Base-by-base conservation (phyloP, 1,140 invertebrate genomes). In the Akabosia matsudoensis region DNA sequence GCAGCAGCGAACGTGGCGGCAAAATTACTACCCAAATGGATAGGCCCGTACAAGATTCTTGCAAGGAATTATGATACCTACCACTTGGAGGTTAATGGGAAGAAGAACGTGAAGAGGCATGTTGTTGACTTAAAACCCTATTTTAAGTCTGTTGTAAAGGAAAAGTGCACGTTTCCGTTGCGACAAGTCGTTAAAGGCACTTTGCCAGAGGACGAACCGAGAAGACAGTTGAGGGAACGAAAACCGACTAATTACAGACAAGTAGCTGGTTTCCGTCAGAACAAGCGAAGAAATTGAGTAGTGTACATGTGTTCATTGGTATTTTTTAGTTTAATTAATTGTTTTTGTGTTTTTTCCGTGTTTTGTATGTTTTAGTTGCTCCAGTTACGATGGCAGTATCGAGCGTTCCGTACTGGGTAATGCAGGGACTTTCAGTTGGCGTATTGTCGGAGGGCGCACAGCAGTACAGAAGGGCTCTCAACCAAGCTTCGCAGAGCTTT, bases 41-140 rank as follows among this genome's bases (percentile, higher is more conserved):
- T 72, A 37, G 70, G 70, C 22, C 70, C 70, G 16, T 37, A 2
- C 10, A 72, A 72, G 45, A 70, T 72, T 26, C 1, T 72, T 18
- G 4, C 10, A 45, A 72, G 28, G 24, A 72, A 45, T 18, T 14
- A 16, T 45, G 3, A 7, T 3, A 37, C 31, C 2, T 72, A 72
- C 33, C 18, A 26, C 4, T 18, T 72, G 3, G 70, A 72, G 13
- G 16, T 72, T 14, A 2, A 1, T 22, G n/a, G n/a, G 4, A 22
- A 28, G 4, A 16, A 37, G 4, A 37, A 4, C 24, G 33, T 34
- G 45, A 72, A 72, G 28, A 2, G 70, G 1, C 31, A 72, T 72
- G 33, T 72, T 72, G 3, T 22, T 30, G 70, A 72, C 30, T 72
- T 72, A 45, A 72, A 72, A 45, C 70, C 31, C n/a, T 72, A 72